phyloP scores from a whole-genome alignment of 2,888 invertebrate species.

The Danaus chrysippus region DNA sequence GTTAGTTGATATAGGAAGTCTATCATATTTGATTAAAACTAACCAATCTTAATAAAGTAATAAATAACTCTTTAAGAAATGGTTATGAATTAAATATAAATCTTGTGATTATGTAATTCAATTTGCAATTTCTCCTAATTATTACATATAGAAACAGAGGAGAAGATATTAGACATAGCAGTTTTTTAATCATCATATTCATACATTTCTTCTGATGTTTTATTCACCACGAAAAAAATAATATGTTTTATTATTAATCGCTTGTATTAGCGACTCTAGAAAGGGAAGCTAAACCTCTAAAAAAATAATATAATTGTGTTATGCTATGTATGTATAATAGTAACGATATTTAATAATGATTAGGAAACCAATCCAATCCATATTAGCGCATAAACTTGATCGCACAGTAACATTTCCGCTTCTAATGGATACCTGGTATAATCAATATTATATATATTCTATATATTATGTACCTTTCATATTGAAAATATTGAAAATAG shows the following conservation, averaged over 20 bases:
- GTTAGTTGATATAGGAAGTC: too few species aligned
- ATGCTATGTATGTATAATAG: neutral
- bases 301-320: constrained; percentile 30
- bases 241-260: constrained; percentile 16
- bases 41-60: too few species aligned
- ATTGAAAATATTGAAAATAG: constrained; percentile 10
- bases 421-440: constrained; percentile 53
- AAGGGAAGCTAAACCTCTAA: constrained; percentile 77
- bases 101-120: too few species aligned
- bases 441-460: neutral
- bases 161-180: too few species aligned
- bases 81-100: too few species aligned
- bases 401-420: constrained; percentile 52
- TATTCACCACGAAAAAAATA: too few species aligned
- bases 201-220: constrained; percentile 1
- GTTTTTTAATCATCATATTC: too few species aligned
- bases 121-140: too few species aligned
- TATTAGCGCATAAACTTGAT: constrained; percentile 52
- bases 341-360: constrained; percentile 1
- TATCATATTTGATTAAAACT: too few species aligned
- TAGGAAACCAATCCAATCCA: constrained; percentile 76
- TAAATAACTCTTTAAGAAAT: too few species aligned
- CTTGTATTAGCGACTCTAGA: constrained; percentile 46
- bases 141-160: too few species aligned
- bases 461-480: constrained; percentile 3